Conservation (phyloP, 2,888 invertebrate species). For the Euzetes globulus region DNA sequence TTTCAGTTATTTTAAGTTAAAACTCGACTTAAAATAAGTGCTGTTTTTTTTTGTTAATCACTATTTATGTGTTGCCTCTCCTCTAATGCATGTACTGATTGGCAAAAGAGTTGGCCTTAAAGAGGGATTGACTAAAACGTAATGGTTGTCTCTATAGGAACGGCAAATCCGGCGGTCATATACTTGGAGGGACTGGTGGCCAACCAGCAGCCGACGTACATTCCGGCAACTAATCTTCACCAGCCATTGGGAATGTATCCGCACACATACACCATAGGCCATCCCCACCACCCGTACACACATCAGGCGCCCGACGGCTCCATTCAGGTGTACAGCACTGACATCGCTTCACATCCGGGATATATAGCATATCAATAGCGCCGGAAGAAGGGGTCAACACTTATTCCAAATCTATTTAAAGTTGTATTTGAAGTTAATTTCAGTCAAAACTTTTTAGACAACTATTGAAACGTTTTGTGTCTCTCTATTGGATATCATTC, state of each 20-base stretch:
- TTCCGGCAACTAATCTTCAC: background rate
- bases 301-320: constrained; percentile 23
- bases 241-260: constrained; percentile 1
- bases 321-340: constrained; percentile 12
- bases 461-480: too few relatives aligned
- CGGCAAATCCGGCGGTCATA: constrained; percentile 18
- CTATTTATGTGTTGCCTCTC: too few relatives aligned
- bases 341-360: constrained; percentile 20
- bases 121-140: background rate
- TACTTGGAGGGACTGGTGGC: constrained; percentile 12
- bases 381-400: background rate
- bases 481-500: too few relatives aligned
- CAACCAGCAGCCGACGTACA: constrained; percentile 20
- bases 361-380: constrained; percentile 23
- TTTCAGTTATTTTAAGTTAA: too few relatives aligned
- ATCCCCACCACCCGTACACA: background rate
- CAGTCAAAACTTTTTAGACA: too few relatives aligned
- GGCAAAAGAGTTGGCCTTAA: background rate
- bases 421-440: background rate
- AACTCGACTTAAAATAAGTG: too few relatives aligned
- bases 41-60: too few relatives aligned
- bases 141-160: background rate
- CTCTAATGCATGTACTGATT: too few relatives aligned
- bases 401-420: background rate
- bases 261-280: constrained; percentile 1